Base-by-base conservation (phyloP, 2,113 vertebrate species). In the Craseonycteris thonglongyai region DNA sequence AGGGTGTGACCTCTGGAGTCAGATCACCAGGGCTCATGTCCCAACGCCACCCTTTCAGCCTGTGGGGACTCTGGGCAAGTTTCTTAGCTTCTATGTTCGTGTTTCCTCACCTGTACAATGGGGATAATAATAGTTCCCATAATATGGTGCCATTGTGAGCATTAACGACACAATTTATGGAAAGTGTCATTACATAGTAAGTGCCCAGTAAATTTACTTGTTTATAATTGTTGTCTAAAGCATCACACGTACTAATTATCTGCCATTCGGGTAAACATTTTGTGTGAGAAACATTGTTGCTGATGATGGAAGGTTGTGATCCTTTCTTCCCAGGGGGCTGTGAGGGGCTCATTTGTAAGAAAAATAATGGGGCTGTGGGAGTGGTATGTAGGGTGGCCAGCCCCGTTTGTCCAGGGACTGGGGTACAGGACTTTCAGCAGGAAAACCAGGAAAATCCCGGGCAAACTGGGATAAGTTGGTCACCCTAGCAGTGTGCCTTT, bases 351-450 rank as follows among this genome's bases (percentile, higher is more conserved):
- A 2, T 42, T 2, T 6, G 56, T 56, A 28, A 38, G 63, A 38
- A 38, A 0, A 16, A 14, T 54, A 6, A 40, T 0, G 3, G 33
- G 30, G 65, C n/a, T 33, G 1, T 1, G 18, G 51, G 45, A 21
- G 19, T 1, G 28, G 88, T 14, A 22, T 22, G 15, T 2, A 18
- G 65, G 58, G 66, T 1, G 45, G 61, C 59, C 18, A 35, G 10
- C 6, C 11, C 2, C 19, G 22, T 38, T 49, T 81, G 68, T 58
- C 45, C 30, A 61, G 81, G 66, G n/a, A 30, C 16, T 35, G 24
- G 54, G 49, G 72, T 2, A 2, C 0, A 3, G 26, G n/a, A 24
- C 45, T 83, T 78, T 19, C 14, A 14, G 75, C 24, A 12, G 35
- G 30, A 21, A 69, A 59, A 22, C 0, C 0, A 13, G 65, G 22